These are phyloP conservation scores for Gryllus longicercus DNA, from an alignment of 2,888 invertebrate species.

Conservation along the genomic window DNA sequence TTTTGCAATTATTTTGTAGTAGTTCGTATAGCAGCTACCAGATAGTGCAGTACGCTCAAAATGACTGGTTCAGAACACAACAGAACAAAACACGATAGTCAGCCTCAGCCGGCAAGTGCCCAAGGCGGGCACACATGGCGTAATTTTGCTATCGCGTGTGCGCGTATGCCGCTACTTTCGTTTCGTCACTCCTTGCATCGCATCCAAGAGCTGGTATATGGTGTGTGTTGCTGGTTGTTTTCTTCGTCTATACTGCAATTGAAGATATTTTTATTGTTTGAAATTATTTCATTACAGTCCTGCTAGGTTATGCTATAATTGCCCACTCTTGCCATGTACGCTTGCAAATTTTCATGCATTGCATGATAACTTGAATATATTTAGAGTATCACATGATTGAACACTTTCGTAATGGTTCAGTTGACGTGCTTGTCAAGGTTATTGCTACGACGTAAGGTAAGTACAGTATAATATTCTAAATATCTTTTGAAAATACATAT, in stretches of 20 bases:
- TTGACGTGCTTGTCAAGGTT: slow-evolving; percentile 30
- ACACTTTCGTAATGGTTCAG: slow-evolving; percentile 33
- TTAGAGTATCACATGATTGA: not conserved
- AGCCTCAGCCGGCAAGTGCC: not conserved
- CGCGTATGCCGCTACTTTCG: not conserved
- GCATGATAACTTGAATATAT: not conserved
- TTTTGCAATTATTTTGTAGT: too few relatives aligned
- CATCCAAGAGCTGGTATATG: not conserved
- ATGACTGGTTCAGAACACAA: too few relatives aligned
- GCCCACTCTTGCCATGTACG: not conserved
- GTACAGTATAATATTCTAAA: not conserved
- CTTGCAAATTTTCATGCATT: not conserved
- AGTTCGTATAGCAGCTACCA: too few relatives aligned
- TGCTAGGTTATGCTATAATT: not conserved
- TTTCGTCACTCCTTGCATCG: not conserved
- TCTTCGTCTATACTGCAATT: too few relatives aligned
- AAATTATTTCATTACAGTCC: not conserved
- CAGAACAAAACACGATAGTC: slow-evolving; percentile 17
- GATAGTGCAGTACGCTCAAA: too few relatives aligned
- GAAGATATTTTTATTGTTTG: too few relatives aligned
- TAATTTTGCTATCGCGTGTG: slow-evolving; percentile 17
- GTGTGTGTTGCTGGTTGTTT: too few relatives aligned
- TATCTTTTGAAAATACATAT: too few relatives aligned
- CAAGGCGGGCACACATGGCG: not conserved
- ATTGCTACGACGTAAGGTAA: slow-evolving; percentile 33